Evolutionary conservation across 2,888 invertebrate genomes (phyloP).

Genomic region (Agrotis clavis): DNA sequence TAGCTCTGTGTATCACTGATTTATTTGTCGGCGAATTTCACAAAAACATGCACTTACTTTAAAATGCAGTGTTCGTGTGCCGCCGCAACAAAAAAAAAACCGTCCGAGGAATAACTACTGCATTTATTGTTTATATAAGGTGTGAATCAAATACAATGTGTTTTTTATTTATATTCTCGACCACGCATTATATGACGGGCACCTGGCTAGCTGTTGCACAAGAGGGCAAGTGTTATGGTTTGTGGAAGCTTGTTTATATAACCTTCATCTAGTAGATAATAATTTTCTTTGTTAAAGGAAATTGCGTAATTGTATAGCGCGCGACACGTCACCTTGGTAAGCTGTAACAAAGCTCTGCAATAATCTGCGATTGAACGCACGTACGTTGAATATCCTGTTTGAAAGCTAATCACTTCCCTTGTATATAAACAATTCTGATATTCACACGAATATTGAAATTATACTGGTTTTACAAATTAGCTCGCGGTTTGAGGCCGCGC

Average conservation of each 20-base stretch:
- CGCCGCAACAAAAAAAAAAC: slow-evolving; percentile 62
- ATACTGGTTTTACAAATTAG: slow-evolving; percentile 54
- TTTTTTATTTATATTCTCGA: slow-evolving; percentile 78
- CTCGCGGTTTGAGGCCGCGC: slow-evolving; percentile 32
- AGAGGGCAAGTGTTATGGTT: slow-evolving; percentile 65
- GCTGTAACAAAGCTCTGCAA: slow-evolving; percentile 49
- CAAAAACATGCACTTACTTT: slow-evolving; percentile 65
- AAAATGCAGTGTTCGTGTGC: slow-evolving; percentile 64
- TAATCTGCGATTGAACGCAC: slow-evolving; percentile 57
- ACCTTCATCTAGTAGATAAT: slow-evolving; percentile 52
- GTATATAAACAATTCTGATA: slow-evolving; percentile 52
- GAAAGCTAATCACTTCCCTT: slow-evolving; percentile 61
- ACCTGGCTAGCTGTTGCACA: slow-evolving; percentile 72
- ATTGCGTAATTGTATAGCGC: slow-evolving; percentile 47
- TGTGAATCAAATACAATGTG: slow-evolving; percentile 66
- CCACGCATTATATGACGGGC: slow-evolving; percentile 65
- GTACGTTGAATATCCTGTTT: slow-evolving; percentile 62
- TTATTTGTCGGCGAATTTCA: slow-evolving; percentile 67
- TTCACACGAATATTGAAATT: slow-evolving; percentile 62
- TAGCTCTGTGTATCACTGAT: slow-evolving; percentile 54
- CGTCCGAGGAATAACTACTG: slow-evolving; percentile 66
- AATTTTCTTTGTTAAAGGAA: slow-evolving; percentile 65
- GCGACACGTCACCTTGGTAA: slow-evolving; percentile 52
- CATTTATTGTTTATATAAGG: slow-evolving; percentile 60
- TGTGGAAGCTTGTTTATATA: slow-evolving; percentile 58